phyloP scores from a whole-genome alignment of 2,888 invertebrate genomes.

The Megaustenia siamemsis region DNA sequence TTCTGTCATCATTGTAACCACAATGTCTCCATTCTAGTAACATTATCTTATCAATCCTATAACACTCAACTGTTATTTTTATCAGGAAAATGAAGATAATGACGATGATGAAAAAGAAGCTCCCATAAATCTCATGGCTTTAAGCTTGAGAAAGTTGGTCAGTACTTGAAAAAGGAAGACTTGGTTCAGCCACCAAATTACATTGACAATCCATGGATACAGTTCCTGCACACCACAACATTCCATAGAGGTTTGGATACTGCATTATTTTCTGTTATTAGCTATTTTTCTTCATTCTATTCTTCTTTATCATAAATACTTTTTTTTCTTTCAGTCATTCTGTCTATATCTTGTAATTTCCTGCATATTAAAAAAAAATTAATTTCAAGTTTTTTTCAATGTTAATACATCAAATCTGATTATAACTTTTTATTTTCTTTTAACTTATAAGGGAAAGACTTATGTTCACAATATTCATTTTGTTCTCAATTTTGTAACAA shows the following conservation, averaged over 20 bases:
- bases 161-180: constrained; percentile 90
- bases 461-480: no score
- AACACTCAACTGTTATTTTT: no score
- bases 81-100: no score
- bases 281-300: not conserved
- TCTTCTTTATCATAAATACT: not conserved
- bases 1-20: no score
- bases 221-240: constrained; percentile 86
- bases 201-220: constrained; percentile 85
- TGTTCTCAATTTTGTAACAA: no score
- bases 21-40: no score
- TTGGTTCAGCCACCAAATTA: constrained; percentile 87
- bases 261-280: not conserved
- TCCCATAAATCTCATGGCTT: constrained; percentile 80
- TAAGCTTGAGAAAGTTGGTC: constrained; percentile 92
- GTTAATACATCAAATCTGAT: no score
- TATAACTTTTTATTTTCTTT: no score
- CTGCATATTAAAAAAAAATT: not conserved
- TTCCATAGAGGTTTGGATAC: constrained; percentile 33
- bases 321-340: not conserved
- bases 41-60: no score
- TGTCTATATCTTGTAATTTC: no score
- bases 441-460: no score
- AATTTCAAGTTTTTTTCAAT: no score
- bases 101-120: not conserved